A percentile compares a stretch with the other conserved stretches of the same genome.
phyloP scores from a whole-genome alignment of 1,140 invertebrate genomes.

The Uloborus diversus region DNA sequence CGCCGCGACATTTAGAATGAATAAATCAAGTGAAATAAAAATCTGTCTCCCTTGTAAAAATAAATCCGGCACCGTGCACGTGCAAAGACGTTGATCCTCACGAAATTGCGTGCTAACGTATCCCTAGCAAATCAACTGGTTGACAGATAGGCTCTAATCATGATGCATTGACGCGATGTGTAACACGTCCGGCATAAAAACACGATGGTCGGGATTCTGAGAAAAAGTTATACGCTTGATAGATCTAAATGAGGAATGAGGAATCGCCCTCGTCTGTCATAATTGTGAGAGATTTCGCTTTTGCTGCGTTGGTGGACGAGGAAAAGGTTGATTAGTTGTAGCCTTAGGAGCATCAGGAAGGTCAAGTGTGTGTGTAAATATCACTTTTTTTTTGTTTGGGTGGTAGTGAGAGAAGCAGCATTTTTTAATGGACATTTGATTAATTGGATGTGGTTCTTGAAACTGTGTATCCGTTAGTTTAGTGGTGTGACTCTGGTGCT shows the following conservation, averaged over 20 bases:
- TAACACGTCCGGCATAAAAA: neutral
- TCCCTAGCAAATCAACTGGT: constrained; percentile 34
- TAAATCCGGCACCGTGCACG: constrained; percentile 22
- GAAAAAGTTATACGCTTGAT: neutral
- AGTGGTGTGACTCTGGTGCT: too few relatives aligned
- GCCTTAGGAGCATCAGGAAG: too few relatives aligned
- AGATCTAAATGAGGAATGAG: constrained; percentile 30
- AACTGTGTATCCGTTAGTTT: too few relatives aligned
- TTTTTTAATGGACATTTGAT: neutral
- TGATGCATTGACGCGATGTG: constrained; percentile 7
- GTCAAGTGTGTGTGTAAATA: constrained; percentile 30
- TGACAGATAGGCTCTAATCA: constrained; percentile 32
- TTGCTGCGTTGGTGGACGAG: neutral
- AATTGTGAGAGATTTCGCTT: constrained; percentile 7
- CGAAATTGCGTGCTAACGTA: constrained; percentile 25
- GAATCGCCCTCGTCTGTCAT: constrained; percentile 3
- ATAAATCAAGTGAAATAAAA: too few relatives aligned
- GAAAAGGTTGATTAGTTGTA: too few relatives aligned
- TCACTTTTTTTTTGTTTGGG: neutral
- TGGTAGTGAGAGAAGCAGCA: neutral
- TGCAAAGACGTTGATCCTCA: neutral
- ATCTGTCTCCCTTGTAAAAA: constrained; percentile 25
- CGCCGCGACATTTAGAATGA: too few relatives aligned
- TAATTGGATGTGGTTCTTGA: too few relatives aligned
- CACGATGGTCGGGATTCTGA: neutral